Base-by-base conservation (phyloP, 2,113 vertebrate genomes). In the Neomonachus schauinslandi region DNA sequence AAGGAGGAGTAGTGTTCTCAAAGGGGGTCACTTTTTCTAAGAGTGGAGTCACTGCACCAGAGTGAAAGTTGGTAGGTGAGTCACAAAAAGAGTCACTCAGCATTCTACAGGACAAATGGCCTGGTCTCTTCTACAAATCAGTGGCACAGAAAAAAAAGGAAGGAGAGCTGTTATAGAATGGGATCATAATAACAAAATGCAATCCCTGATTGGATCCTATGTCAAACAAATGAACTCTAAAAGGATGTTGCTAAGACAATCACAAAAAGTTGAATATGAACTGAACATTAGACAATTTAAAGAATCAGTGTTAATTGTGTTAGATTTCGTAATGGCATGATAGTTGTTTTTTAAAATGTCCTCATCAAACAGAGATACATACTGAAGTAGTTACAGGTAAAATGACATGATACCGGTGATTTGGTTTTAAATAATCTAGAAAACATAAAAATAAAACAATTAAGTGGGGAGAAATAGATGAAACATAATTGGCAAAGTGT, bases 361-460 rank as follows among this genome's bases (percentile, higher is more conserved):
- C 71, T 95, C 91, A 79, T 81, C 28, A 51, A 96, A 95, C 11
- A 85, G 79, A 82, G 65, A 95, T 94, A 95, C 71, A 91, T 86
- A 92, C 74, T 92, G 55, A 97, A 49, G 84, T 84, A 89, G 85
- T 94, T 96, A 89, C 57, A 79, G 67, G 89, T 88, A 96, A 92
- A 97, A 91, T 83, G 77, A 83, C 53, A 93, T 80, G 42, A 12
- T 69, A 76, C 46, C 0, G 0, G 59, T 84, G 79, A 87, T 92
- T 96, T 95, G 67, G 82, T 61, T 96, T 97, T 86, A 94, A 98
- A 96, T 74, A 93, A 97, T 81, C 89, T 95, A 96, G 91, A 97
- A 97, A 96, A 97, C 36, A 98, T 79, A 97, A 97, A 96, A 93
- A 89, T 46, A 93, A 94, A 87, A 89, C 36, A 87, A 93, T 49